These are phyloP conservation scores for Drosophila murphyi DNA, from an alignment of 1,140 invertebrate genomes.

Conservation along the genomic window DNA sequence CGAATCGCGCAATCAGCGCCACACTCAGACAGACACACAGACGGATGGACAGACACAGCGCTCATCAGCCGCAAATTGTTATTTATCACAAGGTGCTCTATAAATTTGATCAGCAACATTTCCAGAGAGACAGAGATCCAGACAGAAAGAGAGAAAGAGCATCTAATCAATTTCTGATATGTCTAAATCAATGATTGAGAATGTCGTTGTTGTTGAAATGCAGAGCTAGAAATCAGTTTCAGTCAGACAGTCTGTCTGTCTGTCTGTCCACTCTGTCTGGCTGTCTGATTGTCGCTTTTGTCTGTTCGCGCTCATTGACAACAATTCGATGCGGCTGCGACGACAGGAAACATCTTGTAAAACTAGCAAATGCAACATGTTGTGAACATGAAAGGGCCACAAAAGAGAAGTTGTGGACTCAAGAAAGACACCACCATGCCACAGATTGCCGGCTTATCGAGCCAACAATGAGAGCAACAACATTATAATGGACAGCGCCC, in stretches of 20 bases:
- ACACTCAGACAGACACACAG: conserved; percentile 9
- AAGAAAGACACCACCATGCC: conserved; percentile 27
- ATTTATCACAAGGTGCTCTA: conserved; percentile 74
- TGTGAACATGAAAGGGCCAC: conserved; percentile 78
- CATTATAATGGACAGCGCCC: conserved; percentile 77
- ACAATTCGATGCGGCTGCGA: conserved; percentile 80
- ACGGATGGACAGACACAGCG: conserved; percentile 29
- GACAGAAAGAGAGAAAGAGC: background rate
- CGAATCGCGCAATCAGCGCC: conserved; percentile 67
- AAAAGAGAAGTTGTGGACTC: conserved; percentile 1
- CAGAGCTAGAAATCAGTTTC: conserved; percentile 14
- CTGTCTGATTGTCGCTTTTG: conserved; percentile 29
- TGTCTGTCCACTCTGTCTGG: conserved; percentile 3
- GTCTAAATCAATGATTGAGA: conserved; percentile 83
- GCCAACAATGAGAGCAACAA: conserved; percentile 79
- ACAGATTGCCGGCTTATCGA: conserved; percentile 63
- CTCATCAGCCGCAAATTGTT: conserved; percentile 78
- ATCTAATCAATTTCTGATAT: conserved; percentile 78
- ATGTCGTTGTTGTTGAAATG: conserved; percentile 64
- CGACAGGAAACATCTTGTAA: conserved; percentile 84
- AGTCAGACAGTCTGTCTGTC: background rate
- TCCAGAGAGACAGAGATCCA: background rate
- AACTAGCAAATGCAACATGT: conserved; percentile 83
- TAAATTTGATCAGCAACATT: conserved; percentile 49
- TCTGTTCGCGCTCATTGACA: conserved; percentile 71